phyloP scores from a whole-genome alignment of 35 echinoderm and acorn worm genomes.

The Amphiura filiformis region DNA sequence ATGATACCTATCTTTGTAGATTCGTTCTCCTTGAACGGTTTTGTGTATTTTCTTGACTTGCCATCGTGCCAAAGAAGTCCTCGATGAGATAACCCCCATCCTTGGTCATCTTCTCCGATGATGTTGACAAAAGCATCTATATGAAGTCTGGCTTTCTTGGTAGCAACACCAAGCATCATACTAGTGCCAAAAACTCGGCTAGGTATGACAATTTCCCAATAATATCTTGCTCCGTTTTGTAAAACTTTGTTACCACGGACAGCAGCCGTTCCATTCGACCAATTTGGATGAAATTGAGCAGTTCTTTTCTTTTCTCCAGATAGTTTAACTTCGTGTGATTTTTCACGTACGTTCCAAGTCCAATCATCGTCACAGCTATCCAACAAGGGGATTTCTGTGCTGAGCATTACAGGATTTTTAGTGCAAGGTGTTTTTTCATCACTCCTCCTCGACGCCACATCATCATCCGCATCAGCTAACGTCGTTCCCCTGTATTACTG shows the following conservation, averaged over 20 bases:
- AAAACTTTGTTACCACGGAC: slow-evolving; percentile 68
- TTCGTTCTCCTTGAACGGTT: slow-evolving; percentile 71
- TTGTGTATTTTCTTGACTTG: slow-evolving; percentile 53
- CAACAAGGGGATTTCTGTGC: neutral
- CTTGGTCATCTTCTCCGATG: slow-evolving; percentile 70
- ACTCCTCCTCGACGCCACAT: neutral
- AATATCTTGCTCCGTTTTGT: slow-evolving; percentile 46
- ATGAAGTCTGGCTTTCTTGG: slow-evolving; percentile 64
- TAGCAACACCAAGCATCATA: slow-evolving; percentile 91
- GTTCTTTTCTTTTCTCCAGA: slow-evolving; percentile 33
- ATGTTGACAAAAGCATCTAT: slow-evolving; percentile 83
- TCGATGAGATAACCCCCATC: slow-evolving; percentile 90
- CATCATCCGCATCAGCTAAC: neutral
- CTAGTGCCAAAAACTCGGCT: slow-evolving; percentile 78
- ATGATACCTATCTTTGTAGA: slow-evolving; percentile 59
- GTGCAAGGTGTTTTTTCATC: neutral
- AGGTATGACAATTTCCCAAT: slow-evolving; percentile 67
- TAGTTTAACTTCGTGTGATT: slow-evolving; percentile 74
- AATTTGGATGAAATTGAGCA: slow-evolving; percentile 81
- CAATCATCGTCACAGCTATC: slow-evolving; percentile 81
- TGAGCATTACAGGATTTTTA: slow-evolving; percentile 30
- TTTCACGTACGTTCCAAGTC: slow-evolving; percentile 74
- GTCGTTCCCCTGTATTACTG: neutral
- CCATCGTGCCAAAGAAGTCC: slow-evolving; percentile 81
- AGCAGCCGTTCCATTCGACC: slow-evolving; percentile 85